A percentile compares a stretch with the other conserved stretches of the same genome.
These are phyloP conservation scores for Synanthedon andrenaeformis DNA, from an alignment of 2,888 invertebrate species.

Conservation along the genomic window DNA sequence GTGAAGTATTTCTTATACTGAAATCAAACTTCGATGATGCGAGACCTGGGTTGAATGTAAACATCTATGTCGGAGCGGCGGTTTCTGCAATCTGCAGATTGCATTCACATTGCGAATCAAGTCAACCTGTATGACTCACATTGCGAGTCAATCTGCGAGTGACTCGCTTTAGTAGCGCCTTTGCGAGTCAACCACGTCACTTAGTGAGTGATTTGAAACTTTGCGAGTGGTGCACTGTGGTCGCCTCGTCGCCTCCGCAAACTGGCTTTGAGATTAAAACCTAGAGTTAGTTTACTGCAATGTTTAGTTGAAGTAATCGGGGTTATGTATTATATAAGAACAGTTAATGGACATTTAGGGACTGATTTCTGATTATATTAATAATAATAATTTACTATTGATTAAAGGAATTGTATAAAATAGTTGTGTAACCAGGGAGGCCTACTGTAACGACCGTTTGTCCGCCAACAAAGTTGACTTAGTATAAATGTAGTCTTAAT, in stretches of 20 bases:
- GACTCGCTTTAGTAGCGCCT: no score
- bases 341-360: conserved; percentile 52
- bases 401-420: conserved; percentile 62
- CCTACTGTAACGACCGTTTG: conserved; percentile 47
- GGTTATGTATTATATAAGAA: conserved; percentile 62
- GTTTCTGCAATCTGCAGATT: no score
- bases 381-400: conserved; percentile 8
- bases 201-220: neutral
- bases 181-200: no score
- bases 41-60: no score
- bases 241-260: neutral
- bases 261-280: conserved; percentile 53
- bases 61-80: no score
- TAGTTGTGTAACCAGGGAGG: conserved; percentile 52
- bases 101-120: no score
- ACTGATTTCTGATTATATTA: conserved; percentile 63
- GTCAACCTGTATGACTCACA: neutral
- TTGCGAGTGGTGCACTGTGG: neutral
- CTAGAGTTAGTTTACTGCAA: conserved; percentile 55
- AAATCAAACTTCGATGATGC: no score
- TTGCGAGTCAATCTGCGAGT: neutral
- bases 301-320: conserved; percentile 44
- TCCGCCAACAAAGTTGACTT: conserved; percentile 62
- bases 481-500: conserved; percentile 58
- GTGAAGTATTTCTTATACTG: no score